Evolutionary conservation across 2,888 invertebrate genomes (phyloP).

Genomic region (Caenorhabditis sp.): DNA sequence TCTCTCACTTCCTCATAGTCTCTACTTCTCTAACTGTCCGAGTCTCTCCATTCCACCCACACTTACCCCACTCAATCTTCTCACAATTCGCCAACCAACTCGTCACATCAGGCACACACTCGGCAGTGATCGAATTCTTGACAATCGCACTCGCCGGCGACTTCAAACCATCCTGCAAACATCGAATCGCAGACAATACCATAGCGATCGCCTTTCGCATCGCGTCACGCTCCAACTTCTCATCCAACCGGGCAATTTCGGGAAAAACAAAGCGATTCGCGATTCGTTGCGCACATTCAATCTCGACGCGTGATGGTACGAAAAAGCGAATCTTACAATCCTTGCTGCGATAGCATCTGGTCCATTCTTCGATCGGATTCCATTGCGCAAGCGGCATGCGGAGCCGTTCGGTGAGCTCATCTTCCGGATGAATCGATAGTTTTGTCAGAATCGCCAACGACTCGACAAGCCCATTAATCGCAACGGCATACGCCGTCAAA

Average conservation of each 20-base stretch:
- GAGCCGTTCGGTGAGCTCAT: constrained; percentile 7
- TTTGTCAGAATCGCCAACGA: constrained; percentile 16
- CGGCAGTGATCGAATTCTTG: neutral
- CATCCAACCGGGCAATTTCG: constrained; percentile 16
- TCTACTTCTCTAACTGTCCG: too few species aligned
- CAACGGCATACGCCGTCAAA: constrained; percentile 26
- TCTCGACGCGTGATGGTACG: constrained; percentile 24
- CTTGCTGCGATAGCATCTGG: constrained; percentile 21
- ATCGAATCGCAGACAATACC: neutral
- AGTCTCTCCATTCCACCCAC: neutral
- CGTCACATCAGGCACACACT: neutral
- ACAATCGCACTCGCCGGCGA: neutral
- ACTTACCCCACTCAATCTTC: neutral
- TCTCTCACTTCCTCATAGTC: too few species aligned
- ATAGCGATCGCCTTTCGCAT: neutral
- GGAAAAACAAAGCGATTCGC: constrained; percentile 33
- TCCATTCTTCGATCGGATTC: constrained; percentile 47
- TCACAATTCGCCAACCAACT: neutral
- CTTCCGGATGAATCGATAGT: constrained; percentile 16
- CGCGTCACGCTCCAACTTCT: constrained; percentile 9
- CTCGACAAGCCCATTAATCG: constrained; percentile 17
- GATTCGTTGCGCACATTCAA: constrained; percentile 23
- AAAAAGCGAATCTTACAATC: constrained; percentile 30
- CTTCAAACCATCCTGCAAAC: neutral
- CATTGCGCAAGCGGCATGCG: constrained; percentile 30